These are phyloP conservation scores for Zaprionus camerounensis DNA, from an alignment of 1,140 invertebrate genomes.

Conservation along the genomic window DNA sequence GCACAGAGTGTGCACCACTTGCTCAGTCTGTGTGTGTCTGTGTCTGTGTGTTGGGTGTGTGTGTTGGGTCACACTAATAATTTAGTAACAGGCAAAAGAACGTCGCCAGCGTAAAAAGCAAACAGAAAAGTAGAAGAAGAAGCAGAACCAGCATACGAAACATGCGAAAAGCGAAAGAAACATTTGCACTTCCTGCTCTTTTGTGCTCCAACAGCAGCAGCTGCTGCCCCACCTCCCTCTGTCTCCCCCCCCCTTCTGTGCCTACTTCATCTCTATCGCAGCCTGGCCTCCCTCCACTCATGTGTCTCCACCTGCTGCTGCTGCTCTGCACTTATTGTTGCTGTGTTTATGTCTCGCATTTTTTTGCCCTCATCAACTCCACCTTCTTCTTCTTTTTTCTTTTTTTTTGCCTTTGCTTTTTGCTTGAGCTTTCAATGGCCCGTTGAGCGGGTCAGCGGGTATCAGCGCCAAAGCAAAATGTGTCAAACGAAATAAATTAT, in stretches of 20 bases:
- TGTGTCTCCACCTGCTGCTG: not conserved
- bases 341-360: constrained; percentile 47
- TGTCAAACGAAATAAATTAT: constrained; percentile 72
- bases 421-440: constrained; percentile 37
- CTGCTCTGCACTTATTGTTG: constrained; percentile 3
- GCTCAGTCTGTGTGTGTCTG: not conserved
- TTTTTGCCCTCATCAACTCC: not conserved
- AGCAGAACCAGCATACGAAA: constrained; percentile 23
- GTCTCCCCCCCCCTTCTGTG: not conserved
- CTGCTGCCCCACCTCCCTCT: constrained; percentile 1
- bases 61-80: constrained; percentile 72
- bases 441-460: constrained; percentile 66
- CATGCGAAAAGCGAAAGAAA: constrained; percentile 70
- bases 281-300: no score
- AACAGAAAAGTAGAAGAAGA: constrained; percentile 7
- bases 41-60: constrained; percentile 25
- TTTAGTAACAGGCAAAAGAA: constrained; percentile 75
- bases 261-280: not conserved
- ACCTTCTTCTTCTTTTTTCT: not conserved
- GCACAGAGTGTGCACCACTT: not conserved
- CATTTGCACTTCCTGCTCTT: constrained; percentile 79
- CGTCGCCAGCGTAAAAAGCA: constrained; percentile 36
- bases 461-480: constrained; percentile 57
- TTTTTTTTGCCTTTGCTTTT: constrained; percentile 28
- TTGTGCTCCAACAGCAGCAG: constrained; percentile 31